Conservation (phyloP, 2,797 vertebrate species). For the Coregonus sp. region DNA sequence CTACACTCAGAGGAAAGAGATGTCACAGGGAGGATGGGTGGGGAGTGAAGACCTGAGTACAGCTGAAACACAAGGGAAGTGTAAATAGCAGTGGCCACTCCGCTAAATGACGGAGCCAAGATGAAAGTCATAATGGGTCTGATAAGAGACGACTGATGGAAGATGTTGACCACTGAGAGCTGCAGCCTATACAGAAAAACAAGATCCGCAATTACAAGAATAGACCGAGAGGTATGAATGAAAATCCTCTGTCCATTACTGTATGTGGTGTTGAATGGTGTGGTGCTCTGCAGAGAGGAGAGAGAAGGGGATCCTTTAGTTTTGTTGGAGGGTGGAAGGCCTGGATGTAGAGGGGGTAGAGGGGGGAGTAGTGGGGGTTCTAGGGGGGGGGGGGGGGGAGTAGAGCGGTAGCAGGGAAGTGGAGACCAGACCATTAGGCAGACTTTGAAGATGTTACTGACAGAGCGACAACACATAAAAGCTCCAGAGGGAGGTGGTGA, state of each 20-base stretch:
- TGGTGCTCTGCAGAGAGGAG: conserved; percentile 36
- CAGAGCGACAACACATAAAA: conserved; percentile 69
- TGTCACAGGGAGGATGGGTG: conserved; percentile 5
- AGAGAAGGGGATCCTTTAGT: conserved; percentile 48
- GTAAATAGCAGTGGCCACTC: conserved; percentile 69
- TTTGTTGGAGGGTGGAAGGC: conserved; percentile 27
- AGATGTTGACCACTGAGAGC: conserved; percentile 71
- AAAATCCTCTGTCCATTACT: conserved; percentile 61
- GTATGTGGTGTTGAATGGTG: conserved; percentile 34
- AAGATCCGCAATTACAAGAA: conserved; percentile 38
- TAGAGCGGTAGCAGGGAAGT: conserved; percentile 25
- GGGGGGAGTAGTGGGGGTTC: conserved; percentile 25
- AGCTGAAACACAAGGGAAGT: conserved; percentile 61
- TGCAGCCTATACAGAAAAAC: conserved; percentile 56
- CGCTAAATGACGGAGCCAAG: conserved; percentile 71
- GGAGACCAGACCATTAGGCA: conserved; percentile 71
- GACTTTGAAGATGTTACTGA: conserved; percentile 80
- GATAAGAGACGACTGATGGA: conserved; percentile 61
- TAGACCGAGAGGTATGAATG: conserved; percentile 29
- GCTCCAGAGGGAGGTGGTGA: neutral
- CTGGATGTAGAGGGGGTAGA: neutral
- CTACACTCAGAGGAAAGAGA: conserved; percentile 53
- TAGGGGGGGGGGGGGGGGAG: neutral
- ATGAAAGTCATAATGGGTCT: conserved; percentile 81
- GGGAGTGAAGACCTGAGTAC: conserved; percentile 33